Conservation (phyloP, 1,140 invertebrate species). For the Babylonia areolata region DNA sequence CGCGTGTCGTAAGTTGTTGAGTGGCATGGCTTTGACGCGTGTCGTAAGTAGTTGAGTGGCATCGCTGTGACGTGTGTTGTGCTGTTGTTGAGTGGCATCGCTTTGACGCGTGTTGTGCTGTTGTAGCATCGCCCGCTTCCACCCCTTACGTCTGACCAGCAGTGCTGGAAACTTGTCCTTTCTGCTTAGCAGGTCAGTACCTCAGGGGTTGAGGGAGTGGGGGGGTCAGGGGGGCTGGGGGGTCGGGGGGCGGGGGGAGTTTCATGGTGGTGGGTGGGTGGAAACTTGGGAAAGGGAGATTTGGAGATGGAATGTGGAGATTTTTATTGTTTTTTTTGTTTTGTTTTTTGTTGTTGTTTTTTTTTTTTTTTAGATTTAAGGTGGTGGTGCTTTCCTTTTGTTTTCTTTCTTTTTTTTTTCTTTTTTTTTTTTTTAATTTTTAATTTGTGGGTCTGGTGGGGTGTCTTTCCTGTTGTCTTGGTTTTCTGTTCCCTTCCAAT, state of each 20-base stretch:
- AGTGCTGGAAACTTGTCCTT: constrained; percentile 23
- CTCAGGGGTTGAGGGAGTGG: neutral
- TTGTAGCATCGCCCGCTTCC: constrained; percentile 34
- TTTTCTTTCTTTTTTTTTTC: no score
- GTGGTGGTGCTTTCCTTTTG: no score
- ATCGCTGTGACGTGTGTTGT: neutral
- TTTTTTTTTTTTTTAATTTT: no score
- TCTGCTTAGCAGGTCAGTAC: constrained; percentile 26
- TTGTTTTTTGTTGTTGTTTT: no score
- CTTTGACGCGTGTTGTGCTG: constrained; percentile 14
- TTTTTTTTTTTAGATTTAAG: no score
- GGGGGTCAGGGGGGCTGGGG: neutral
- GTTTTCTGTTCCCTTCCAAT: no score
- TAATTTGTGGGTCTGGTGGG: no score
- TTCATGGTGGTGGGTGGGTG: neutral
- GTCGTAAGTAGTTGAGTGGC: neutral
- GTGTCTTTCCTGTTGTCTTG: no score
- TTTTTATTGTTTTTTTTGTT: no score
- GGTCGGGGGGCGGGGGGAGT: neutral
- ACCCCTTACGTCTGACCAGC: constrained; percentile 19
- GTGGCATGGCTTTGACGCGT: neutral
- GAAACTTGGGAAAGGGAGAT: no score
- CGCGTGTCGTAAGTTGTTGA: neutral
- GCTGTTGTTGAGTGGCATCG: no score
- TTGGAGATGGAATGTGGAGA: no score